Evolutionary conservation across 2,888 invertebrate genomes (phyloP), one percentile per base, ranked within the genome.

Genomic region (Cephus pulcher): DNA sequence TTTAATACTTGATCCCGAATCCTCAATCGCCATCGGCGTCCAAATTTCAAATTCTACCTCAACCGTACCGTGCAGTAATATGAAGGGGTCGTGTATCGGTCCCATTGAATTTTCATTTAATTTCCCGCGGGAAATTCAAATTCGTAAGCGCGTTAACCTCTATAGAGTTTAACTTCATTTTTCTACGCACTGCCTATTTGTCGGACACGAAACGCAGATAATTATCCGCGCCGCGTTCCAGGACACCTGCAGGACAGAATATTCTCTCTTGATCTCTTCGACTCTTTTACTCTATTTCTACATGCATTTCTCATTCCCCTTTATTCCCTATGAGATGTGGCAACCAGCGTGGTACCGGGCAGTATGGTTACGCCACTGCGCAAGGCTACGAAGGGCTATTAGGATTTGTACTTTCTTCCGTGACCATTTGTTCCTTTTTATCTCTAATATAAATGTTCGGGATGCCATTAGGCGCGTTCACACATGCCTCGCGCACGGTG

Each of bases 171-270:
- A 35, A 12, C 12, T 35, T 35, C 3, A 3, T 35, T 35, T 35
- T 12, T 35, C 35, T 12, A 12, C 1, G 78, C 80, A 78, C 83
- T 83, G 84, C 85, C 84, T 80, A 84, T 84, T 84, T 82, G 84
- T 81, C 40, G 75, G 37, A 71, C 69, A 69, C 74, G 56, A 23
- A 56, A 56, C 23, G 56, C 56, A 23, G 30, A 83, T 80, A 77
- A 80, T 83, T 82, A 84, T 84, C 83, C 80, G 83, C 71, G 84
- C 71, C 79, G 75, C 74, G 70, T 74, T 73, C 77, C 75, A 78
- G 74, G 75, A 75, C 77, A 70, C 73, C 77, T 73, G 75, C 71
- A 76, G 56, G 56, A 56, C 9, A 56, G 9, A 23, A 56, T 56
- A 56, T 56, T 74, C 77, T 32, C 74, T 34, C 34, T 75, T 69